Evolutionary conservation across 2,113 vertebrate genomes (phyloP).

Genomic region (Rhadina sibilatrix): DNA sequence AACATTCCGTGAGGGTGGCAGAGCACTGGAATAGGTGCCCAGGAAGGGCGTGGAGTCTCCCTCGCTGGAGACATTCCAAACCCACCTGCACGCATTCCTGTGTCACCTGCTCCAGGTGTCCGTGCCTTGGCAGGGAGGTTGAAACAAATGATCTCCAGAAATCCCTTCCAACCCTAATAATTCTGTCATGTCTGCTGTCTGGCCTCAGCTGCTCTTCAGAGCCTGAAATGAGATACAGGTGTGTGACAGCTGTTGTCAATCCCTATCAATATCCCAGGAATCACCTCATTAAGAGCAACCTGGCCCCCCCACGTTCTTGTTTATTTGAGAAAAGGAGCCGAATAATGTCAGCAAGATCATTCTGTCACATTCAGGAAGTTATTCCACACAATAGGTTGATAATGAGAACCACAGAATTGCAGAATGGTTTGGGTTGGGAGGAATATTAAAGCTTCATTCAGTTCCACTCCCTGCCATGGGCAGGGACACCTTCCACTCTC

Average conservation of each 20-base stretch:
- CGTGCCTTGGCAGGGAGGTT: not conserved
- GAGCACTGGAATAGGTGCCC: not conserved
- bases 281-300: not conserved
- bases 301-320: rapidly evolving
- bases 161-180: not conserved
- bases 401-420: not conserved
- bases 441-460: not conserved
- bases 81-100: not conserved
- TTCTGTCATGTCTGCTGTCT: not conserved
- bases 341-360: not conserved
- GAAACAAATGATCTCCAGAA: not conserved
- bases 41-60: not conserved
- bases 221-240: not conserved
- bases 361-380: not conserved
- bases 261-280: not conserved
- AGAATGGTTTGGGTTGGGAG: not conserved
- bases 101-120: not conserved
- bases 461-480: not conserved
- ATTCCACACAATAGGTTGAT: rapidly evolving
- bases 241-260: not conserved
- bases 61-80: not conserved
- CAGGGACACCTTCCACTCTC: not conserved
- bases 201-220: not conserved
- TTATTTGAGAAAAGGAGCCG: not conserved
- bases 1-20: not conserved